Evolutionary conservation across 2,888 invertebrate genomes (phyloP).

Genomic region (Strigamia transsilvanica): DNA sequence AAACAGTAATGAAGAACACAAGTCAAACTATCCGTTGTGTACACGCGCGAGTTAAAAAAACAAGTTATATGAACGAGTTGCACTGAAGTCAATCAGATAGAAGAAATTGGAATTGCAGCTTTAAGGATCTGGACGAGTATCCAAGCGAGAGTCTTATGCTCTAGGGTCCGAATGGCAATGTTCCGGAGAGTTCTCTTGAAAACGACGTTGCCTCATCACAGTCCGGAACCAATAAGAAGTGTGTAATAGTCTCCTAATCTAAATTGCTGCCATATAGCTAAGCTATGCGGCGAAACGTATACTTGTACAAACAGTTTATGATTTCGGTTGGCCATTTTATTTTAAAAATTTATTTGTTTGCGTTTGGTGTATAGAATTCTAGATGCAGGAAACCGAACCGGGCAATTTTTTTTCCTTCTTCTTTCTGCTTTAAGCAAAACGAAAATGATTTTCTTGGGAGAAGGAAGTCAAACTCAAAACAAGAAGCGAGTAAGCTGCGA

Average conservation of each 20-base stretch:
- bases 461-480: neutral
- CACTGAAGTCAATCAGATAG: neutral
- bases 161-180: neutral
- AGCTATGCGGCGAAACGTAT: neutral
- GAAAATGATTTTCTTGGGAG: neutral
- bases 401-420: neutral
- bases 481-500: neutral
- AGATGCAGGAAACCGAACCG: neutral
- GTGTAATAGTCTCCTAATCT: constrained; percentile 1
- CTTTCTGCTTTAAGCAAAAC: neutral
- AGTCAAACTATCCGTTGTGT: neutral
- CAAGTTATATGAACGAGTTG: neutral
- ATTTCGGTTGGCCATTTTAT: neutral
- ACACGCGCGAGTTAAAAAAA: neutral
- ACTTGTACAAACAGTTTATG: neutral
- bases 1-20: constrained; percentile 9
- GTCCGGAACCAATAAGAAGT: constrained; percentile 16
- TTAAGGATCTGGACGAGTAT: constrained; percentile 11
- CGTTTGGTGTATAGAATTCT: neutral
- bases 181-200: neutral
- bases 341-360: neutral
- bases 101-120: constrained; percentile 21
- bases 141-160: neutral
- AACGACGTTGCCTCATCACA: neutral
- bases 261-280: constrained; percentile 22